These are phyloP conservation scores for Danio jaintianensis DNA, from an alignment of 2,797 vertebrate genomes.

Conservation along the genomic window DNA sequence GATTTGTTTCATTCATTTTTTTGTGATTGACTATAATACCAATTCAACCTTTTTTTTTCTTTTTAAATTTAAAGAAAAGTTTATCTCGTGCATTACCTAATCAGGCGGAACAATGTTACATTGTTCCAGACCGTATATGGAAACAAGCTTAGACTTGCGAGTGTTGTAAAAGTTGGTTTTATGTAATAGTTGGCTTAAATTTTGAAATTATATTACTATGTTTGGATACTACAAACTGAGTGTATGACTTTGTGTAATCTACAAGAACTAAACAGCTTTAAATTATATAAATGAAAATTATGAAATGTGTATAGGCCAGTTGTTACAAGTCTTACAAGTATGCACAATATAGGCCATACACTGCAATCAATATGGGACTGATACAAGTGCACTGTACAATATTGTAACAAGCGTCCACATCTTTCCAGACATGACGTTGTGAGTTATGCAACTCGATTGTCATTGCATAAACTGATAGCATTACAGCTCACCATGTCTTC, in stretches of 20 bases:
- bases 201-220: background rate
- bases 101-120: background rate
- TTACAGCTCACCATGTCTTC: background rate
- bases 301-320: too few species aligned
- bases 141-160: too few species aligned
- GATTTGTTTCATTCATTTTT: background rate
- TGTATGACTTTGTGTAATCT: too few species aligned
- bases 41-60: background rate
- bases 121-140: background rate
- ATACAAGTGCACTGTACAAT: background rate
- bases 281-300: too few species aligned
- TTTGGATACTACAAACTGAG: background rate
- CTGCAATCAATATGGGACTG: background rate
- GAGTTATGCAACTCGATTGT: background rate
- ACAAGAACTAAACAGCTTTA: too few species aligned
- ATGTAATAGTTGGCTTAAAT: background rate
- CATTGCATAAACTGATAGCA: background rate
- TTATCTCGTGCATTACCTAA: background rate
- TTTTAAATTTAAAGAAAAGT: background rate
- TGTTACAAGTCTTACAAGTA: background rate
- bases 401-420: background rate
- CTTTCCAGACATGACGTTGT: background rate
- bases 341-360: background rate
- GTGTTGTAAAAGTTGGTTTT: background rate
- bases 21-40: background rate